Evolutionary conservation across 64 coral and sea anemone species (phyloP).

Genomic region (Trachythela sp.): DNA sequence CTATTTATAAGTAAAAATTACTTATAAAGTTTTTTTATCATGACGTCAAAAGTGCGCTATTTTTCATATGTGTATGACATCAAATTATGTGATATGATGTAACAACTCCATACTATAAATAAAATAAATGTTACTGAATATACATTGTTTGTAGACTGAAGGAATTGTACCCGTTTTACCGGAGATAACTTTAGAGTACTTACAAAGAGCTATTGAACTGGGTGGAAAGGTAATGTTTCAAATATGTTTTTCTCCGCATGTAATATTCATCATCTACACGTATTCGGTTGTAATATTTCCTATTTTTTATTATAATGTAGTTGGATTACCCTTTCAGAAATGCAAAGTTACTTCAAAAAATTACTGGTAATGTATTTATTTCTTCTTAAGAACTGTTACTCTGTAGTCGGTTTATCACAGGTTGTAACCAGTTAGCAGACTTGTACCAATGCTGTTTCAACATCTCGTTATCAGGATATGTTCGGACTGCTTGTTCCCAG

Average conservation of each 20-base stretch:
- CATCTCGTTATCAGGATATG: neutral
- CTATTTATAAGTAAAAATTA: too few relatives aligned
- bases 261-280: neutral
- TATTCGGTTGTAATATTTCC: neutral
- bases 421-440: neutral
- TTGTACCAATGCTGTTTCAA: neutral
- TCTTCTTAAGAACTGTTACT: too few relatives aligned
- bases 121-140: neutral
- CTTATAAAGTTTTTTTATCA: too few relatives aligned
- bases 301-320: slow-evolving; percentile 26
- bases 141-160: slow-evolving; percentile 43
- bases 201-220: slow-evolving; percentile 61
- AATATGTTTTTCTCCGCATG: neutral
- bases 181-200: slow-evolving; percentile 68
- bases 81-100: neutral
- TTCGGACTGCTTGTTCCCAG: too few relatives aligned
- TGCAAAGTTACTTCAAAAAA: slow-evolving; percentile 44
- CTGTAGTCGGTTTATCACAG: too few relatives aligned
- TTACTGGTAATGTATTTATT: slow-evolving; percentile 27
- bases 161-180: slow-evolving; percentile 61
- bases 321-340: slow-evolving; percentile 58
- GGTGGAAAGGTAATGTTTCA: slow-evolving; percentile 57
- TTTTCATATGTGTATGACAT: too few relatives aligned
- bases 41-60: too few relatives aligned
- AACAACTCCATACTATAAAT: neutral